Evolutionary conservation across 2,797 vertebrate species (phyloP).

Genomic region (Podarcis lilfordi): DNA sequence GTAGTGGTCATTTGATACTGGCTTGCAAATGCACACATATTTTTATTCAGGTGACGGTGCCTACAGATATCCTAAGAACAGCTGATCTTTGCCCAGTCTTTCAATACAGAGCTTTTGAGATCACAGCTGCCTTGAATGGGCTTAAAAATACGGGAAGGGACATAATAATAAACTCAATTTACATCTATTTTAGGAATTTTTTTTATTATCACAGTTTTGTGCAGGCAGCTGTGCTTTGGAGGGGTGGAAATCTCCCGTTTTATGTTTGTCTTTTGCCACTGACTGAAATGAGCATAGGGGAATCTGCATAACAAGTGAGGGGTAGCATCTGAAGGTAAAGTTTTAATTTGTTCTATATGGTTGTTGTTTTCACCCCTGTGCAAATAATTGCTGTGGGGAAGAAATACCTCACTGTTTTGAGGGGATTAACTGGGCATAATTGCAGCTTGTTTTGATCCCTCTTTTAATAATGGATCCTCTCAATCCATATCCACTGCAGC

Average conservation of each 20-base stretch:
- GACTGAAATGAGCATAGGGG: slow-evolving; percentile 23
- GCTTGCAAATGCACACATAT: slow-evolving; percentile 40
- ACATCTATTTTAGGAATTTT: slow-evolving; percentile 52
- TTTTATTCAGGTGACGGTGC: slow-evolving; percentile 60
- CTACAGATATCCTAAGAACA: slow-evolving; percentile 58
- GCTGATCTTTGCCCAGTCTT: slow-evolving; percentile 74
- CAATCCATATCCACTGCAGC: slow-evolving; percentile 57
- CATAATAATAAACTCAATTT: slow-evolving; percentile 28
- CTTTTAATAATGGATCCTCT: slow-evolving; percentile 76
- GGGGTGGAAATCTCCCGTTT: slow-evolving; percentile 37
- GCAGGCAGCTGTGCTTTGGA: slow-evolving; percentile 12
- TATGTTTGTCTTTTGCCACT: slow-evolving; percentile 42
- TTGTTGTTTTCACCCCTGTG: slow-evolving; percentile 74
- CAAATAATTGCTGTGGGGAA: slow-evolving; percentile 76
- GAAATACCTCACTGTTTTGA: slow-evolving; percentile 77
- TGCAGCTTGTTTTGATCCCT: slow-evolving; percentile 77
- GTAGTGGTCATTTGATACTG: slow-evolving; percentile 60
- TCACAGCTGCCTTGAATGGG: slow-evolving; percentile 32
- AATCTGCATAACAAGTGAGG: slow-evolving; percentile 76
- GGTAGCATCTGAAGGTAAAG: slow-evolving; percentile 79
- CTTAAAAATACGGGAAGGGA: neutral
- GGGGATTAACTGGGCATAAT: slow-evolving; percentile 79
- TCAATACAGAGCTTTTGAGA: slow-evolving; percentile 64
- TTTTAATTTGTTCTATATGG: slow-evolving; percentile 78
- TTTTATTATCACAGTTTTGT: neutral